Conservation (phyloP, 2,888 invertebrate genomes). For the Cremastinae sp. region DNA sequence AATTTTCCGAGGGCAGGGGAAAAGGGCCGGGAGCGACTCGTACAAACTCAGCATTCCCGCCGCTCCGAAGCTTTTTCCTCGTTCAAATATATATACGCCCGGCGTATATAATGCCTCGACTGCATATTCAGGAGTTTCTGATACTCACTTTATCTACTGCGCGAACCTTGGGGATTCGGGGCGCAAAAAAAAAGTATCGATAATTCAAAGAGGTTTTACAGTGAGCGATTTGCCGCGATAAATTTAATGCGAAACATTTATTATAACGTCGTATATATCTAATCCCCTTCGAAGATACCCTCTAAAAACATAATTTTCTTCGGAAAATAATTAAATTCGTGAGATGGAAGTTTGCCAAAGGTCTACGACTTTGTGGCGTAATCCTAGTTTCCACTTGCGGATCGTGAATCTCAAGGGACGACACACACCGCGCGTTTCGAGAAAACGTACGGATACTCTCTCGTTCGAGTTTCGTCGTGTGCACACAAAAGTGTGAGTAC, state of each 20-base stretch:
- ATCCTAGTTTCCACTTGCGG: too few relatives aligned
- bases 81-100: constrained; percentile 17
- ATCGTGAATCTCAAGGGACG: too few relatives aligned
- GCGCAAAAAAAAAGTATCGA: constrained; percentile 1
- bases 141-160: not conserved
- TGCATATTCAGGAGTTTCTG: constrained; percentile 19
- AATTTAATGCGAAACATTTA: too few relatives aligned
- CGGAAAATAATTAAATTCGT: constrained; percentile 7
- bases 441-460: constrained; percentile 15
- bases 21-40: not conserved
- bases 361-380: too few relatives aligned
- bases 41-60: too few relatives aligned
- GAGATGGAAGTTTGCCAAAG: constrained; percentile 14
- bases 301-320: too few relatives aligned
- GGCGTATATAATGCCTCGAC: not conserved
- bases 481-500: constrained; percentile 18
- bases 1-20: not conserved
- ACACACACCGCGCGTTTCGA: too few relatives aligned
- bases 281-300: too few relatives aligned
- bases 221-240: too few relatives aligned
- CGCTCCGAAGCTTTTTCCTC: not conserved
- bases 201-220: too few relatives aligned
- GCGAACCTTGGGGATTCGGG: not conserved
- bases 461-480: constrained; percentile 24
- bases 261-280: too few relatives aligned